Base-by-base conservation (phyloP, 2,888 invertebrate genomes). In the Nomada fabriciana region DNA sequence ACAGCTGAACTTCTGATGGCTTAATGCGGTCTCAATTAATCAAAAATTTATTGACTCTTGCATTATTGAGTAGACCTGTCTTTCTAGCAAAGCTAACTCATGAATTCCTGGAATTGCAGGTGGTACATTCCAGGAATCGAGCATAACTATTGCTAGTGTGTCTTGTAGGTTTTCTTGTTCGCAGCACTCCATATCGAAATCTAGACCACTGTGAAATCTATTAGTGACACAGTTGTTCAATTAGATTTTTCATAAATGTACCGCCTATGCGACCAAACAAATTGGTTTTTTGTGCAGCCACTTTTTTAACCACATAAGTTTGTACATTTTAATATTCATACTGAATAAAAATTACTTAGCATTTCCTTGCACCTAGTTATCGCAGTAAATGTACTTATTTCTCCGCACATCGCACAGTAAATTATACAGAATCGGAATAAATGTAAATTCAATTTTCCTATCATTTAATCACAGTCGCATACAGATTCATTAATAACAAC, bases 111-210 rank as follows among this genome's bases (percentile, higher is more conserved):
- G 43, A 57, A 68, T 43, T 43, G 2, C 23, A 57, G 42, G 23
- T 10, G 23, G 18, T 18, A 11, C 23, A 68, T 68, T 57, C 55
- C 55, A 5, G 53, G 43, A 57, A 68, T 57, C 68, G 55, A 68
- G 23, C 23, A 43, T 42, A 23, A 25, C n/a, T 20, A 53, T 36
- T n/a, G 52, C 18, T 68, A 68, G 43, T 42, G 55, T 68, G 68
- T 29, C 53, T 52, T 36, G 13, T 53, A 13, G 20, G 20, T 13
- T n/a, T 20, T 15, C 13, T 29, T 20, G 52, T 36, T 52, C 29
- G 36, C 2, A 52, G n/a, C 11, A 25, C 18, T 65, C 47, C 18
- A 43, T 29, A 65, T 65, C 65, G 50, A 29, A 29, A 29, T 65
- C 50, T 52, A 65, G 65, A 25, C 25, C 65, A 52, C 50, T n/a